Base-by-base conservation (phyloP, 2,888 invertebrate genomes). In the Gasteruption jaculator region DNA sequence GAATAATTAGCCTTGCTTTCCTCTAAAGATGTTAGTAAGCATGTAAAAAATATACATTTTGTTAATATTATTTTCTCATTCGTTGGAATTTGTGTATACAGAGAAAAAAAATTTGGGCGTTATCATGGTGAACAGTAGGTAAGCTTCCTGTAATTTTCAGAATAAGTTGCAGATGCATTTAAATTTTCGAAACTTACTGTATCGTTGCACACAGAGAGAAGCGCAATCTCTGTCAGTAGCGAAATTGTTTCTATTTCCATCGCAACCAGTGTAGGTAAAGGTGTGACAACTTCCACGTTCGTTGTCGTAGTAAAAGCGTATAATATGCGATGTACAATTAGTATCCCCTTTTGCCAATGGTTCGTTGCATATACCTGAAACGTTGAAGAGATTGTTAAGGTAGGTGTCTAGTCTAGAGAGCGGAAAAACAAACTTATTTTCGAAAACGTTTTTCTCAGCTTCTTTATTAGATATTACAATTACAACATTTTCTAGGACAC, bases 221-320 rank as follows among this genome's bases (percentile, higher is more conserved):
- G n/a, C n/a, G 58, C 92, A 92, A 30, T 80, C 78, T 40, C 83
- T 80, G 42, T 81, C 76, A 0, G 81, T 81, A 39, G 80, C 79
- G 71, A 94, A 95, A 68, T 91, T 91, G 71, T 95, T 95, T 27
- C 79, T 78, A 67, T 92, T 94, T 2, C 86, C 90, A 32, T 87
- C 84, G 65, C 96, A 96, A 25, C 93, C 94, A 16, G 86, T 85
- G 73, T 85, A 95, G 38, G 81, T 82, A 71, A 95, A 96, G 4
- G 86, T 80, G 56, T 83, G 82, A 65, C 96, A 96, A 19, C 76
- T 76, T 16, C 80, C 79, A 24, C 76, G 76, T 16, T 76, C 67
- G 18, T 76, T 74, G 68, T 95, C 87, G 68, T 83, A 95, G 73
- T 87, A 67, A 14, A 50, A 52, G 3, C 69, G 63, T 24, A 65